These are phyloP conservation scores for Cervus canadensis DNA, from an alignment of 2,113 vertebrate species.

Conservation along the genomic window DNA sequence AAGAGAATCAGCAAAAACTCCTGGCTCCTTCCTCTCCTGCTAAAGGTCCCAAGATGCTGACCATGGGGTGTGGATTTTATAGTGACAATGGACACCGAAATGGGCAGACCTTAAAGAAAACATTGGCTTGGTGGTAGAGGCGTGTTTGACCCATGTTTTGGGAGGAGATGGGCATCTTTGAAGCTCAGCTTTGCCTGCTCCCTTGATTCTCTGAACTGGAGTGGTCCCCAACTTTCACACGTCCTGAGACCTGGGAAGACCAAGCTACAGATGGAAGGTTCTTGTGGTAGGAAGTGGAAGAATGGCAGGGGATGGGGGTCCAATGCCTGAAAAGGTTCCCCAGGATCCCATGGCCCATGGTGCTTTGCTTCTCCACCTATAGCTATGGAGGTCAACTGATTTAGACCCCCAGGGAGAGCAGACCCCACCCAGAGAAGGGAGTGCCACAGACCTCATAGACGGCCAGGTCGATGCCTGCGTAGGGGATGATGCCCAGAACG, in stretches of 20 bases:
- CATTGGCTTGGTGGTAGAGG: neutral
- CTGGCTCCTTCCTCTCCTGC: neutral
- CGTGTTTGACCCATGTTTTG: rapidly evolving
- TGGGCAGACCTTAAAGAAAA: neutral
- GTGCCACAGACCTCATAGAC: constrained; percentile 83
- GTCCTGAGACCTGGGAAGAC: neutral
- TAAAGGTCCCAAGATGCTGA: neutral
- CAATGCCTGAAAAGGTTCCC: too few relatives aligned
- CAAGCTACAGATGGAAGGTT: neutral
- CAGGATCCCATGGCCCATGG: neutral
- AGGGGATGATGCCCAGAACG: constrained; percentile 90
- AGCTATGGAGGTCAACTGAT: neutral
- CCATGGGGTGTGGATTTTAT: neutral
- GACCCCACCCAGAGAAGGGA: neutral
- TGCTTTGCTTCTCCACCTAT: neutral
- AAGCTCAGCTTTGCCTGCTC: neutral
- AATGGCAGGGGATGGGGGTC: neutral
- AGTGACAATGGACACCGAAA: neutral
- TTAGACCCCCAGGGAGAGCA: neutral
- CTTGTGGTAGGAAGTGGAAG: neutral
- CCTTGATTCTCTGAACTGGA: neutral
- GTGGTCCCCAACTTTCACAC: neutral
- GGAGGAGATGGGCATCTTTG: neutral
- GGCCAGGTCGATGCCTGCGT: constrained; percentile 91
- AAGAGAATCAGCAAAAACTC: neutral